Evolutionary conservation across 2,113 vertebrate species (phyloP).

Genomic region (Coturnix japonica): DNA sequence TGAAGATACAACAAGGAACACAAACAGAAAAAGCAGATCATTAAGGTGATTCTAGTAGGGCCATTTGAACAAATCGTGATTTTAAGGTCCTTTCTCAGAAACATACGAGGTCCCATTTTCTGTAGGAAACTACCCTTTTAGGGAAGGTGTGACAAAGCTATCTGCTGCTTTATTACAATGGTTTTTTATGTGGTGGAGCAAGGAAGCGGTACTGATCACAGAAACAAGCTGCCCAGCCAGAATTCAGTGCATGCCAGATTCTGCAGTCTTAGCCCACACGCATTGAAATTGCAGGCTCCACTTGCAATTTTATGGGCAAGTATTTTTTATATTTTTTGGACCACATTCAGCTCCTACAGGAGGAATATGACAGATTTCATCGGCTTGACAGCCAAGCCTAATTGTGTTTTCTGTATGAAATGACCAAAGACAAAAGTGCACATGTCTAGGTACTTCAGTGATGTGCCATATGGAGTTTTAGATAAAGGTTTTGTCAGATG

Average conservation of each 20-base stretch:
- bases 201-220: conserved; percentile 65
- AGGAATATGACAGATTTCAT: conserved; percentile 75
- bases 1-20: conserved; percentile 28
- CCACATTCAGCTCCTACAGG: conserved; percentile 60
- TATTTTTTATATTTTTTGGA: conserved; percentile 70
- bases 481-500: conserved; percentile 50
- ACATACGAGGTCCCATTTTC: conserved; percentile 33
- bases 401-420: conserved; percentile 74
- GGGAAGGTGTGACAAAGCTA: conserved; percentile 63
- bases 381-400: conserved; percentile 76
- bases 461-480: conserved; percentile 66
- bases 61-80: background rate
- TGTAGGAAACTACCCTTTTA: conserved; percentile 13
- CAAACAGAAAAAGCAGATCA: background rate
- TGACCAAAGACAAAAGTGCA: conserved; percentile 72
- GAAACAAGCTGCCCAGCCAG: conserved; percentile 64
- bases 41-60: conserved; percentile 2
- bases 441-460: conserved; percentile 26
- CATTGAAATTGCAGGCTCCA: conserved; percentile 36
- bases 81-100: conserved; percentile 35
- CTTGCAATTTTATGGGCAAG: conserved; percentile 60
- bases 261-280: conserved; percentile 35
- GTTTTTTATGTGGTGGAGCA: conserved; percentile 12
- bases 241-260: conserved; percentile 33
- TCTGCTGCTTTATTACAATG: conserved; percentile 58